A percentile compares a stretch with the other conserved stretches of the same genome.
Conservation (phyloP, 2,113 vertebrate species). For the Crypturellus undulatus region DNA sequence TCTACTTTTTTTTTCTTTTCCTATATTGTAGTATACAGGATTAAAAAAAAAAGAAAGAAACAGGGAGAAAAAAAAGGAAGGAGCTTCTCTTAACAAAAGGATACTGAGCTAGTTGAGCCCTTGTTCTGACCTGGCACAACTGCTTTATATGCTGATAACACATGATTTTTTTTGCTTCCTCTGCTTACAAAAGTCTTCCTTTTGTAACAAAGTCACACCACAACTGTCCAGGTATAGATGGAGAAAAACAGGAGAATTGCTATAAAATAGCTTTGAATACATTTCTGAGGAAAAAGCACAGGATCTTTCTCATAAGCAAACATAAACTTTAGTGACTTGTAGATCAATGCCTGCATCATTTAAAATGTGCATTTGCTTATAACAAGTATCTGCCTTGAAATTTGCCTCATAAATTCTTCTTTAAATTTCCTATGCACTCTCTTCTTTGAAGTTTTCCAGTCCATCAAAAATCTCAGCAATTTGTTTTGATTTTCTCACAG, state of each 20-base stretch:
- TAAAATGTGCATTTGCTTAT: slow-evolving; percentile 4
- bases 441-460: slow-evolving; percentile 31
- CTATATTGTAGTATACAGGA: background rate
- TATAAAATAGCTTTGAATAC: slow-evolving; percentile 23
- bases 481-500: slow-evolving; percentile 12
- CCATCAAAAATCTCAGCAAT: background rate
- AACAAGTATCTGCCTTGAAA: slow-evolving; percentile 31
- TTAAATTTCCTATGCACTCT: background rate
- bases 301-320: background rate
- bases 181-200: background rate
- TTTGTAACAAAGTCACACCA: background rate
- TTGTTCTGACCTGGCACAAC: background rate
- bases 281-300: background rate
- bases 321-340: background rate
- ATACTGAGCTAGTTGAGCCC: background rate
- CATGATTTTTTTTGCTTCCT: background rate
- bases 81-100: background rate
- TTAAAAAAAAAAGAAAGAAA: background rate
- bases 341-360: slow-evolving; percentile 34
- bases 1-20: background rate
- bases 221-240: background rate
- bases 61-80: background rate
- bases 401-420: slow-evolving; percentile 14
- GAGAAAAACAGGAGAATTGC: background rate
- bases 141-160: background rate